phyloP scores from a whole-genome alignment of 2,888 invertebrate genomes.

The Apotomis betuletana region DNA sequence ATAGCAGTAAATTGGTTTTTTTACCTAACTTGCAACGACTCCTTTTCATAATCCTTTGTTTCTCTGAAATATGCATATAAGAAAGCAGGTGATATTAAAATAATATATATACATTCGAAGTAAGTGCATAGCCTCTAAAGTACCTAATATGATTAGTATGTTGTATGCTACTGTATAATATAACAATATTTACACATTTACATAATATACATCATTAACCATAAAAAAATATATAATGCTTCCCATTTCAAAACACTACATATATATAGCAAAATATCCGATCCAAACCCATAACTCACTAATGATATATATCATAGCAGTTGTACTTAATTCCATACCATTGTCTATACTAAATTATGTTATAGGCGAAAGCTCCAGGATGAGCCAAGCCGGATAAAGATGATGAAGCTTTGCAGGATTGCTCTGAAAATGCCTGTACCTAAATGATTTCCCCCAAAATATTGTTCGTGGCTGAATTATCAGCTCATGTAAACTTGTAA shows the following conservation, averaged over 20 bases:
- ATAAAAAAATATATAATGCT: background rate
- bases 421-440: background rate
- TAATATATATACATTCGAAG: conserved; percentile 31
- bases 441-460: background rate
- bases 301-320: no score
- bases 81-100: conserved; percentile 43
- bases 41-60: conserved; percentile 59
- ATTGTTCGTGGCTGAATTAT: no score
- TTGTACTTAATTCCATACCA: background rate
- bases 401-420: no score
- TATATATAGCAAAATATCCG: background rate
- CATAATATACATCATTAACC: background rate
- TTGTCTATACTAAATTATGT: no score
- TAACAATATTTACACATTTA: background rate
- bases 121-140: conserved; percentile 34
- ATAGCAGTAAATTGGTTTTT: conserved; percentile 16
- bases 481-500: no score
- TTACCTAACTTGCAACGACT: conserved; percentile 72
- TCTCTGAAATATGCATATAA: conserved; percentile 66
- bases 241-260: background rate
- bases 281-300: background rate
- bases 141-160: conserved; percentile 3
- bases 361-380: no score
- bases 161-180: background rate
- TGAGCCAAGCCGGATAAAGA: no score